Evolutionary conservation across 2,888 invertebrate species (phyloP).

Genomic region (Xestoiulus laeticollis): DNA sequence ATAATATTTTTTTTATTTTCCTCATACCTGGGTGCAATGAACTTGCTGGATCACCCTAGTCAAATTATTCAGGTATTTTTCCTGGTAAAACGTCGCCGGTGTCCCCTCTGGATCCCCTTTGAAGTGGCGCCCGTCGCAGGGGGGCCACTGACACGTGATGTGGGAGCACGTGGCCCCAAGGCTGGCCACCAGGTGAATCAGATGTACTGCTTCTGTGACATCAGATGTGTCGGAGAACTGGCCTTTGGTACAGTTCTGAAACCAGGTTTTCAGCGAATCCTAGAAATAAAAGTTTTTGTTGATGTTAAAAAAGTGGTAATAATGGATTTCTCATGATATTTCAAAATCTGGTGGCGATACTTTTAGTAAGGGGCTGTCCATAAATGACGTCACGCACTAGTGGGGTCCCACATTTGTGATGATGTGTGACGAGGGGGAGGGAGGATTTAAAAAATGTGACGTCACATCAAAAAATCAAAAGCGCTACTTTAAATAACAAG

Average conservation of each 20-base stretch:
- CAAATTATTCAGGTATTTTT: background rate
- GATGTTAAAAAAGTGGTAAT: too few relatives aligned
- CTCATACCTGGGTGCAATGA: slow-evolving; percentile 40
- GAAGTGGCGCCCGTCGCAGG: background rate
- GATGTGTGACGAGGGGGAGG: too few relatives aligned
- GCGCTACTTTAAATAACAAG: too few relatives aligned
- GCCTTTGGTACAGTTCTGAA: background rate
- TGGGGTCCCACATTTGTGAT: too few relatives aligned
- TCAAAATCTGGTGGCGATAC: too few relatives aligned
- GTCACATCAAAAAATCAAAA: too few relatives aligned
- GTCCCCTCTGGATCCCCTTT: background rate
- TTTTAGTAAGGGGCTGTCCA: too few relatives aligned
- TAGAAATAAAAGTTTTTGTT: background rate
- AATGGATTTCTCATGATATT: too few relatives aligned
- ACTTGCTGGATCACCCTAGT: background rate
- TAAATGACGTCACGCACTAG: too few relatives aligned
- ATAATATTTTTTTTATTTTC: background rate
- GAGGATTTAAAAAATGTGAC: too few relatives aligned
- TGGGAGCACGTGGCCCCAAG: background rate
- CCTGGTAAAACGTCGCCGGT: background rate
- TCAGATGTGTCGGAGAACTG: background rate
- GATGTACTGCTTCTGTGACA: background rate
- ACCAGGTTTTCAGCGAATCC: background rate
- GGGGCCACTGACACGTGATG: background rate
- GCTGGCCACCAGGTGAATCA: background rate